Conservation (phyloP, 2,113 vertebrate species). For the Myiagra hebetior region DNA sequence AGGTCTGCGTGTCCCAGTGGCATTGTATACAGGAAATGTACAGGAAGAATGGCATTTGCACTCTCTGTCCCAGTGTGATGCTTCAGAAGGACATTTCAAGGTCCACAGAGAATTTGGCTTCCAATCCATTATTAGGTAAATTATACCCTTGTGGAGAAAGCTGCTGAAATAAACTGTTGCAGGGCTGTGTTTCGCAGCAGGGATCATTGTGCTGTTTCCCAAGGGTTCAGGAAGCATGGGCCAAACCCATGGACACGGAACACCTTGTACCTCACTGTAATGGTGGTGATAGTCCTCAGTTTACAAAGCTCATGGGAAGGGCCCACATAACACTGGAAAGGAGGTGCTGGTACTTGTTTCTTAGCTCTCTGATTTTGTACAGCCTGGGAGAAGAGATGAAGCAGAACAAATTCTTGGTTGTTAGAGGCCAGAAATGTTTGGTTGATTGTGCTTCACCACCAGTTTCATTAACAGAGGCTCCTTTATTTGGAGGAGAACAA, state of each 20-base stretch:
- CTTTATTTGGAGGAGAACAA: neutral
- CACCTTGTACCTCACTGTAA: neutral
- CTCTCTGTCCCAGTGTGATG: neutral
- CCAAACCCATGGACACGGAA: neutral
- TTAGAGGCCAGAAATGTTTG: neutral
- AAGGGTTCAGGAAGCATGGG: neutral
- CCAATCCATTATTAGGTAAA: neutral
- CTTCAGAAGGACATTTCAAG: neutral
- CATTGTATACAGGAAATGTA: neutral
- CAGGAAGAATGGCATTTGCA: neutral
- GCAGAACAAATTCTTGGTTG: neutral
- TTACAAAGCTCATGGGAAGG: neutral
- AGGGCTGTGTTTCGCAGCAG: neutral
- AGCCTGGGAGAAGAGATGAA: neutral
- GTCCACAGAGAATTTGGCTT: neutral
- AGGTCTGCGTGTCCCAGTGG: neutral
- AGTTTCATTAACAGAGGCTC: neutral
- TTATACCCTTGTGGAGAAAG: neutral
- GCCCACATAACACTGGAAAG: neutral
- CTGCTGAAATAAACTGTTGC: neutral
- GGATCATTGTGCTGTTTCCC: fast-evolving
- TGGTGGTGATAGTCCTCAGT: neutral
- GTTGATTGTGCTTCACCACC: neutral
- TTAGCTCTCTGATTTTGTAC: neutral
- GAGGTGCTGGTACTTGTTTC: neutral